Evolutionary conservation across 2,888 invertebrate species (phyloP).

Genomic region (Atrina japonica): DNA sequence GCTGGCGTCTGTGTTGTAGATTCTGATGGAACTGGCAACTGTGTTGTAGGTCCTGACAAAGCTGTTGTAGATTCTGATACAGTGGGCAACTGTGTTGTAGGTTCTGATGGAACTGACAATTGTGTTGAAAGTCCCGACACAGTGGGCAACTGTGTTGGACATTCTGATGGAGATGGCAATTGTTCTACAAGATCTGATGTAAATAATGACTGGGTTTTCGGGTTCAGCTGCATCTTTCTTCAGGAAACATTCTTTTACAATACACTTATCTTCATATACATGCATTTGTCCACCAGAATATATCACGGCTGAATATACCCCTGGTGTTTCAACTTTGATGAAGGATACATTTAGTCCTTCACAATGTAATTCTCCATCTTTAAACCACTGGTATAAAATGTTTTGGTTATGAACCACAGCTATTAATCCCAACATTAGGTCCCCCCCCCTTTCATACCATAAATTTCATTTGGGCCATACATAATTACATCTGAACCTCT

Average conservation of each 20-base stretch:
- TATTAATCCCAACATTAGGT: slow-evolving; percentile 25
- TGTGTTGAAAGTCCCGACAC: too few species aligned
- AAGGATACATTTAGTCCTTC: slow-evolving; percentile 34
- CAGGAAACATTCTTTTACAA: background rate
- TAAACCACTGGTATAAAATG: slow-evolving; percentile 22
- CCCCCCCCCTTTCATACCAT: slow-evolving; percentile 6
- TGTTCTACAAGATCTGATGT: background rate
- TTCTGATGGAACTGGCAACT: too few species aligned
- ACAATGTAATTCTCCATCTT: slow-evolving; percentile 21
- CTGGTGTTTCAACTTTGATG: slow-evolving; percentile 27
- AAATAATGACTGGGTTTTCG: background rate
- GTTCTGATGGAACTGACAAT: too few species aligned
- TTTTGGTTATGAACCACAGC: slow-evolving; percentile 19
- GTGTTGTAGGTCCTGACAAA: too few species aligned
- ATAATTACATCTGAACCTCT: too few species aligned
- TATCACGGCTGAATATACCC: slow-evolving; percentile 18
- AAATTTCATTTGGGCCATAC: background rate
- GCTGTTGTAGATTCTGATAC: too few species aligned
- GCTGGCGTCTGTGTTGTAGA: too few species aligned
- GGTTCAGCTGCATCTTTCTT: background rate
- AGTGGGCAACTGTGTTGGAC: too few species aligned
- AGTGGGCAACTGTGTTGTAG: too few species aligned
- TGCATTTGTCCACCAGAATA: background rate
- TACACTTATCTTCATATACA: background rate
- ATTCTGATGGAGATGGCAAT: too few species aligned